Evolutionary conservation across 2,888 invertebrate species (phyloP).

Genomic region (Lasiommata megera): DNA sequence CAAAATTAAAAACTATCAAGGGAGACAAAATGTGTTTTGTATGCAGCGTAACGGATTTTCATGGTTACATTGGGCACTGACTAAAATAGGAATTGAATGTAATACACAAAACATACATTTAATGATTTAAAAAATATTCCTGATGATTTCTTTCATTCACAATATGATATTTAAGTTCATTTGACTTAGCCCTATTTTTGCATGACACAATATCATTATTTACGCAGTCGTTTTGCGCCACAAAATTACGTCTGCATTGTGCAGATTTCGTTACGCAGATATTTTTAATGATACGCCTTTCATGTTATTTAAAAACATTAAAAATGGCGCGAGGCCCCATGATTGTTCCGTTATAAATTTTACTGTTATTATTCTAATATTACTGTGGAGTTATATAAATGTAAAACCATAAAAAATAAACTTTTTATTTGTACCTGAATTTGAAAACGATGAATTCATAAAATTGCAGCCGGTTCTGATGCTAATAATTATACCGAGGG

Average conservation of each 20-base stretch:
- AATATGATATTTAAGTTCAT: background rate
- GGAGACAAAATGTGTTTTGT: background rate
- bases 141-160: background rate
- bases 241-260: constrained; percentile 60
- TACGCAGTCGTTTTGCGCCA: constrained; percentile 34
- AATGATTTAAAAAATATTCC: background rate
- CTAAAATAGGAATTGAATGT: background rate
- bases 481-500: too few species aligned
- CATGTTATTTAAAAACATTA: constrained; percentile 14
- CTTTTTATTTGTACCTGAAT: too few species aligned
- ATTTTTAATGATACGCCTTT: constrained; percentile 28
- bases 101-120: background rate
- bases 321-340: background rate
- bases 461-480: too few species aligned
- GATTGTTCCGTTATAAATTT: background rate
- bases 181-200: background rate
- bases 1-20: background rate
- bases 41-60: background rate
- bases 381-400: too few species aligned
- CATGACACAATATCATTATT: background rate
- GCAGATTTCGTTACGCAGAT: constrained; percentile 44
- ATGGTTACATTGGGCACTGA: background rate
- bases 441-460: too few species aligned
- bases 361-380: background rate
- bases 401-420: too few species aligned